Percentiles rank a stretch among this genome's conserved stretches.
Evolutionary conservation across 2,113 vertebrate species (phyloP).

Genomic region (Eira barbara): DNA sequence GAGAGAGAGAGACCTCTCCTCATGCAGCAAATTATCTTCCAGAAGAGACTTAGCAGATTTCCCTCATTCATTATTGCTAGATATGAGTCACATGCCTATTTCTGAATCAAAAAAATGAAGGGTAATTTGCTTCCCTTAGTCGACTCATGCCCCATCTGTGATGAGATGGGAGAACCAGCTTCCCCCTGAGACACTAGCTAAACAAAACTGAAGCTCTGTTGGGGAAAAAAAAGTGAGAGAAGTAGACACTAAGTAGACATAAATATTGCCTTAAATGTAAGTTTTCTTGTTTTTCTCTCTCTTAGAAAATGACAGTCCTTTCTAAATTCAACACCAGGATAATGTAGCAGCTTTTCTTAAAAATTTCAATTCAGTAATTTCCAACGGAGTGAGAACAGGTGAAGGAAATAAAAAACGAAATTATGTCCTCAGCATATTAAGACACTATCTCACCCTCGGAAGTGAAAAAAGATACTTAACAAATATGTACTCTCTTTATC

Average conservation of each 20-base stretch:
- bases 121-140: background rate
- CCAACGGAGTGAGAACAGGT: background rate
- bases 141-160: background rate
- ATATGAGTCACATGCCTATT: background rate
- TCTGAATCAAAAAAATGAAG: background rate
- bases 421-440: background rate
- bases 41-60: background rate
- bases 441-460: background rate
- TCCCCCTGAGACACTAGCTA: background rate
- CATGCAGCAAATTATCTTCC: background rate
- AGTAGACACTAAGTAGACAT: background rate
- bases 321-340: background rate
- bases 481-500: background rate
- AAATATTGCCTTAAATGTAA: background rate
- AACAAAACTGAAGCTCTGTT: background rate
- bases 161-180: background rate
- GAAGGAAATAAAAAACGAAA: background rate
- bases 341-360: background rate
- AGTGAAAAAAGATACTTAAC: background rate
- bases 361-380: background rate
- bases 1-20: background rate
- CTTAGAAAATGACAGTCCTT: background rate
- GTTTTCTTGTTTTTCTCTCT: background rate
- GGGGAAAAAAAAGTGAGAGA: accelerated
- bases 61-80: background rate